Conservation (phyloP, 1,140 invertebrate genomes). For the Drosophila guanche region DNA sequence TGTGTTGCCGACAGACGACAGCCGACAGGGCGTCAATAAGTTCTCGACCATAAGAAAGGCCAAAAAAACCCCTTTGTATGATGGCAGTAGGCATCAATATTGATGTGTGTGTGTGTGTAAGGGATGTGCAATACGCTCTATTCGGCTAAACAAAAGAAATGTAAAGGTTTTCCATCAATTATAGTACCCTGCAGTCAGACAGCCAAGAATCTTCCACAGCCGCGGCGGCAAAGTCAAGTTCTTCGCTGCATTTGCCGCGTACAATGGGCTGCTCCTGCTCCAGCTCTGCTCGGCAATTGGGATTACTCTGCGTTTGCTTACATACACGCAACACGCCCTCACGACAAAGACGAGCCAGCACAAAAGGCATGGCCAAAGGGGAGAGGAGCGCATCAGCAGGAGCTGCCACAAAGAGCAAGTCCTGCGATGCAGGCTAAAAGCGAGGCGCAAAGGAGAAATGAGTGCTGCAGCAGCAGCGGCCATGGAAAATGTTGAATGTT, state of each 20-base stretch:
- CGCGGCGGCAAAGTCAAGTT: slow-evolving; percentile 59
- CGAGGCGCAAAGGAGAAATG: slow-evolving; percentile 4
- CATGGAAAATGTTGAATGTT: slow-evolving; percentile 65
- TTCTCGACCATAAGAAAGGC: slow-evolving; percentile 16
- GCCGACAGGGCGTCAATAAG: slow-evolving; percentile 30
- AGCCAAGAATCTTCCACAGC: neutral
- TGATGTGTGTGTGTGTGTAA: slow-evolving; percentile 19
- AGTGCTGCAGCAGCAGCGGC: slow-evolving; percentile 30
- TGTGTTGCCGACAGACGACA: slow-evolving; percentile 19
- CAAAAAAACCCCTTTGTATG: slow-evolving; percentile 23
- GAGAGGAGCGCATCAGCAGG: neutral
- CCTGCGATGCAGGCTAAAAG: slow-evolving; percentile 20
- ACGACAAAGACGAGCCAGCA: neutral
- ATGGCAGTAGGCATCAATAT: slow-evolving; percentile 26
- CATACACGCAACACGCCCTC: too few species aligned
- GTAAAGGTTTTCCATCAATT: slow-evolving; percentile 39
- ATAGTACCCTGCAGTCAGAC: slow-evolving; percentile 17
- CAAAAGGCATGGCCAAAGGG: slow-evolving; percentile 29
- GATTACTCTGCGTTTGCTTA: slow-evolving; percentile 17
- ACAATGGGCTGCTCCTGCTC: slow-evolving; percentile 33
- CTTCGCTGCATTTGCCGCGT: slow-evolving; percentile 54
- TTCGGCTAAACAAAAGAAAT: slow-evolving; percentile 9
- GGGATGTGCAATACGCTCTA: neutral
- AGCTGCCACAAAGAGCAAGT: slow-evolving; percentile 34
- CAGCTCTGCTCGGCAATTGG: slow-evolving; percentile 1